These are phyloP conservation scores for Mercenaria mercenaria DNA, from an alignment of 1,140 invertebrate genomes.

Conservation along the genomic window DNA sequence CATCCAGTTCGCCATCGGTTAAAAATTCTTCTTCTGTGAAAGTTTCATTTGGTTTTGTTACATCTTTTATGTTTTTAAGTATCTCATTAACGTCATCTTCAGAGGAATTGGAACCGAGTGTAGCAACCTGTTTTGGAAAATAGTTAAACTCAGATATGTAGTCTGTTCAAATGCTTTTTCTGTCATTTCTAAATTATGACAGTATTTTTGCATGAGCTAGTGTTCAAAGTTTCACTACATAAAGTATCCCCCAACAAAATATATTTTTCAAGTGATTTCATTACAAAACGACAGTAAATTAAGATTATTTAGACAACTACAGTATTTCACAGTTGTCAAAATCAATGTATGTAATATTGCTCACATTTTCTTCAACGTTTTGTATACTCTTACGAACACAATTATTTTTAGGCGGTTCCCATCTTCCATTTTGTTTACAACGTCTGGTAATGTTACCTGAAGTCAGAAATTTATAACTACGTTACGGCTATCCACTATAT, in stretches of 20 bases:
- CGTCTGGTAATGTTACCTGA: neutral
- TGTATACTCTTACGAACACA: neutral
- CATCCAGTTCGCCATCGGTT: neutral
- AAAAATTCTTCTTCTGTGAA: neutral
- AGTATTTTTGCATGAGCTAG: too few relatives aligned
- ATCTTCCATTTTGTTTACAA: neutral
- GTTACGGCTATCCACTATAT: neutral
- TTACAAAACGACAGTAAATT: too few relatives aligned
- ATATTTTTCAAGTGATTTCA: too few relatives aligned
- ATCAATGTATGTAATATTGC: too few relatives aligned
- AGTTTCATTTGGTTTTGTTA: neutral
- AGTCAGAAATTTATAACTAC: neutral
- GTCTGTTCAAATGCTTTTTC: too few relatives aligned
- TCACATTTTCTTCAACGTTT: neutral
- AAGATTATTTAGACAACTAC: too few relatives aligned
- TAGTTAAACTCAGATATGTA: too few relatives aligned
- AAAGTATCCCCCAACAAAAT: neutral
- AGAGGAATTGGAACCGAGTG: neutral
- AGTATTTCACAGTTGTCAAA: too few relatives aligned
- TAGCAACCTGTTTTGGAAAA: neutral
- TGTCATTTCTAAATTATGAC: too few relatives aligned
- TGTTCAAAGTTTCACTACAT: too few relatives aligned
- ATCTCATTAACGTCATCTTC: neutral
- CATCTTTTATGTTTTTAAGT: neutral
- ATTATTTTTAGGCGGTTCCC: neutral